Percentiles rank a stretch among this genome's conserved stretches.
phyloP scores from a whole-genome alignment of 2,888 invertebrate genomes.

The Hypercompe scribonia region DNA sequence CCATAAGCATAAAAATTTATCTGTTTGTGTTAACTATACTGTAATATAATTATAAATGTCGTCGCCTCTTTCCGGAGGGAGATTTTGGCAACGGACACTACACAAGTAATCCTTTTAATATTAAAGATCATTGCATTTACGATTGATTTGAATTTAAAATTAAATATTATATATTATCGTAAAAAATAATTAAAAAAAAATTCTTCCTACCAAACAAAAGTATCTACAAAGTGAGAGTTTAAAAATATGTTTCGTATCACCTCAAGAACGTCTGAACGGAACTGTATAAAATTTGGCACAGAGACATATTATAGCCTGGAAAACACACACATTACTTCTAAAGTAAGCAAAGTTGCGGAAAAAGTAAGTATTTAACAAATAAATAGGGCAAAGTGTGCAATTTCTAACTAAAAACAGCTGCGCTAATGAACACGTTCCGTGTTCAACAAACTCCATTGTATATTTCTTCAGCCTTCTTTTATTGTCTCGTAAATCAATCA shows the following conservation, averaged over 20 bases:
- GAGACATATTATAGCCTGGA: too few species aligned
- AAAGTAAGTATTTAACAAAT: too few species aligned
- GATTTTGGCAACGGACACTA: slow-evolving; percentile 50
- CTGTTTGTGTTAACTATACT: slow-evolving; percentile 40
- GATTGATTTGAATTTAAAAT: neutral
- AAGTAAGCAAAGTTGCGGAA: too few species aligned
- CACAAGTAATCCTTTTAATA: slow-evolving; percentile 33
- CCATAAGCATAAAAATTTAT: slow-evolving; percentile 21
- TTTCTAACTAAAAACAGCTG: neutral
- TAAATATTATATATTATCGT: too few species aligned
- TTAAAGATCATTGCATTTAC: slow-evolving; percentile 20
- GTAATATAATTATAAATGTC: slow-evolving; percentile 38
- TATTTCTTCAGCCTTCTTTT: neutral
- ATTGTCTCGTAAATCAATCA: slow-evolving; percentile 1
- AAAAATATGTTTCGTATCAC: too few species aligned
- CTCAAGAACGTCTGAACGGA: too few species aligned
- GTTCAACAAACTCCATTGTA: neutral
- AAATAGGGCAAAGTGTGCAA: neutral
- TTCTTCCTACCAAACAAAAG: neutral
- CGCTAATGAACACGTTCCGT: neutral
- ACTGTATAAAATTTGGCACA: too few species aligned
- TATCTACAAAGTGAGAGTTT: too few species aligned
- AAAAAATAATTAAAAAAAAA: neutral
- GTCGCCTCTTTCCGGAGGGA: slow-evolving; percentile 39
- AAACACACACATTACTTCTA: too few species aligned